Conservation (phyloP, 2,888 invertebrate genomes). For the Stomorhina lunata region DNA sequence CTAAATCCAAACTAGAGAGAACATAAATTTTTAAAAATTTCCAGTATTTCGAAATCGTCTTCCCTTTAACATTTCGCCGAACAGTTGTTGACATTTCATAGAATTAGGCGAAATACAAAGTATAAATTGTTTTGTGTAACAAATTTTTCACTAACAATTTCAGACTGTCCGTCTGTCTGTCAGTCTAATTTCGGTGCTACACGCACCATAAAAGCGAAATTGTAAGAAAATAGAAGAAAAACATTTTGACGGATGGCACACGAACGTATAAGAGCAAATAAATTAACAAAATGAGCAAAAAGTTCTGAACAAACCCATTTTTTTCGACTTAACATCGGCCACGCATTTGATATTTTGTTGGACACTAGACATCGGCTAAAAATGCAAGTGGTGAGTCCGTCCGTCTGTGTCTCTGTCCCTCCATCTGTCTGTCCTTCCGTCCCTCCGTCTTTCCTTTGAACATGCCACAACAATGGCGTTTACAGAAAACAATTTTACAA, state of each 20-base stretch:
- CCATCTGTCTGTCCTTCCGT: too few relatives aligned
- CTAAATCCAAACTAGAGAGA: too few relatives aligned
- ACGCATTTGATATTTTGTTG: conserved; percentile 12
- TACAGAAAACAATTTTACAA: conserved; percentile 34
- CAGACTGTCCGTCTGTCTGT: conserved; percentile 15
- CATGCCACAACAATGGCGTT: not conserved
- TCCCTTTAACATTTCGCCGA: too few relatives aligned
- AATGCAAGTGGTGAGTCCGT: not conserved
- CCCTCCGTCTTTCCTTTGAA: conserved; percentile 7
- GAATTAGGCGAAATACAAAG: too few relatives aligned
- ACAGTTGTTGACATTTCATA: too few relatives aligned
- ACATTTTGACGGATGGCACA: conserved; percentile 64
- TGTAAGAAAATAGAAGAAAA: not conserved
- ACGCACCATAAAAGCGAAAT: conserved; percentile 17
- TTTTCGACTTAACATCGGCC: too few relatives aligned
- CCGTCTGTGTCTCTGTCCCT: too few relatives aligned
- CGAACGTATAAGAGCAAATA: conserved; percentile 26
- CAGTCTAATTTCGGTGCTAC: conserved; percentile 13
- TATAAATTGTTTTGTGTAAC: too few relatives aligned
- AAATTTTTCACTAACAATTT: not conserved
- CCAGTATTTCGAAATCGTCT: too few relatives aligned
- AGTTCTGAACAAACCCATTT: conserved; percentile 24
- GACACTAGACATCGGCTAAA: not conserved
- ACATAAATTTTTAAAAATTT: too few relatives aligned
- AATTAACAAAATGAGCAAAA: not conserved